A percentile compares a stretch with the other conserved stretches of the same genome.
Evolutionary conservation across 2,113 vertebrate genomes (phyloP).

Genomic region (Apodemus speciosus): DNA sequence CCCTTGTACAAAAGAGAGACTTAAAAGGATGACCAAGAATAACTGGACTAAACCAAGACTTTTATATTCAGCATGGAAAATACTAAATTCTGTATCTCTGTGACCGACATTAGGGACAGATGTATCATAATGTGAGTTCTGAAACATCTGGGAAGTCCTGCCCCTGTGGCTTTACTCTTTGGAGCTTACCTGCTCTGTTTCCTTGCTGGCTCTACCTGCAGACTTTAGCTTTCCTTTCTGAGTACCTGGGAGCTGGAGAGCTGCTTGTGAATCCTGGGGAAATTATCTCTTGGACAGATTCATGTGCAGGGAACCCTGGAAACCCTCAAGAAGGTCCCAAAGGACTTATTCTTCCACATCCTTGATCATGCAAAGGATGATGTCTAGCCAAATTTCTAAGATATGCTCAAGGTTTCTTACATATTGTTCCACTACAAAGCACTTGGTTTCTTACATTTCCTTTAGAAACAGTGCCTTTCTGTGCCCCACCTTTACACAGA

Average conservation of each 20-base stretch:
- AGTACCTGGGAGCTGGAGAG: background rate
- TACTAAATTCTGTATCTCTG: background rate
- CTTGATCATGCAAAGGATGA: background rate
- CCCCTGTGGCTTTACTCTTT: background rate
- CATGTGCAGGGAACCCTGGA: accelerated
- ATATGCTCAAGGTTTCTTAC: background rate
- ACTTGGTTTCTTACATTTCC: background rate
- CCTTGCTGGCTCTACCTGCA: background rate
- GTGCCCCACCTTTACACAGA: background rate
- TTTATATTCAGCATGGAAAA: background rate
- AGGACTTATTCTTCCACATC: background rate
- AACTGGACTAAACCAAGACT: background rate
- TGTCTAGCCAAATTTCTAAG: background rate
- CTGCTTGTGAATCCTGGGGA: too few relatives aligned
- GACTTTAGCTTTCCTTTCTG: background rate
- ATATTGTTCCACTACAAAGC: background rate
- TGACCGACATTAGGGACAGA: too few relatives aligned
- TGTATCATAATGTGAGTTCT: background rate
- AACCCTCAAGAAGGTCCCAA: background rate
- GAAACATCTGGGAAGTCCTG: background rate
- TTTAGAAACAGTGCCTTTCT: background rate
- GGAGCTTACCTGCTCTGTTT: background rate
- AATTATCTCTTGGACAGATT: background rate
- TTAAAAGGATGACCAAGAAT: background rate
- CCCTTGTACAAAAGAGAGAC: too few relatives aligned